These are phyloP conservation scores for Callionymus lyra DNA, from an alignment of 2,113 vertebrate species.

Conservation along the genomic window DNA sequence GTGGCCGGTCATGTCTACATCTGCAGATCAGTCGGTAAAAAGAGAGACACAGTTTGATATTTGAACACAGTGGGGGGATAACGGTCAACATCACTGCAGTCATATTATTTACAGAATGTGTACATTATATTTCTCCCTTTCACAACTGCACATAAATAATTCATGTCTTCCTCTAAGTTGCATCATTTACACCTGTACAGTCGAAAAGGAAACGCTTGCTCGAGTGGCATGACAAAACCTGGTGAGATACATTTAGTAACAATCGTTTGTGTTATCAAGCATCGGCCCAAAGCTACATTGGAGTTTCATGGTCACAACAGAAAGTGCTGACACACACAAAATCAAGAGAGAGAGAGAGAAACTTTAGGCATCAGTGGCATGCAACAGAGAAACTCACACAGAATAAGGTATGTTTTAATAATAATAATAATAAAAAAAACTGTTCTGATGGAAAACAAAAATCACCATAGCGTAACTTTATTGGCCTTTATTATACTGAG, in stretches of 20 bases:
- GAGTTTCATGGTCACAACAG: too few species aligned
- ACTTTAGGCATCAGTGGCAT: constrained; percentile 74
- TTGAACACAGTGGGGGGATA: constrained; percentile 58
- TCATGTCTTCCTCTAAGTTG: too few species aligned
- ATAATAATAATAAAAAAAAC: too few species aligned
- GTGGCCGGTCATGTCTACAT: constrained; percentile 65
- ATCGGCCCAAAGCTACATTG: too few species aligned
- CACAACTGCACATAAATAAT: constrained; percentile 27
- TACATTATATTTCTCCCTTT: constrained; percentile 59
- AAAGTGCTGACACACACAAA: constrained; percentile 11
- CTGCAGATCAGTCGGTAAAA: too few species aligned
- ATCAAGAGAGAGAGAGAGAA: constrained; percentile 17
- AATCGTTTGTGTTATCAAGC: too few species aligned
- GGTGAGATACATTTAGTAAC: too few species aligned
- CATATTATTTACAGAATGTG: constrained; percentile 73
- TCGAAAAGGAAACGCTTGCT: constrained; percentile 9
- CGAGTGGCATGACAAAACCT: too few species aligned
- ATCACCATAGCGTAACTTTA: too few species aligned
- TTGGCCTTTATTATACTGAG: too few species aligned
- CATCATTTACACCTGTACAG: neutral
- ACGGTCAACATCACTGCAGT: constrained; percentile 65
- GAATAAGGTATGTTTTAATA: constrained; percentile 19
- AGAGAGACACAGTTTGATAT: constrained; percentile 55
- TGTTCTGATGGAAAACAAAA: too few species aligned
- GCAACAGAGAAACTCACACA: constrained; percentile 45